Base-by-base conservation (phyloP, 2,888 invertebrate species). In the Chaetogeoica ovagalla region DNA sequence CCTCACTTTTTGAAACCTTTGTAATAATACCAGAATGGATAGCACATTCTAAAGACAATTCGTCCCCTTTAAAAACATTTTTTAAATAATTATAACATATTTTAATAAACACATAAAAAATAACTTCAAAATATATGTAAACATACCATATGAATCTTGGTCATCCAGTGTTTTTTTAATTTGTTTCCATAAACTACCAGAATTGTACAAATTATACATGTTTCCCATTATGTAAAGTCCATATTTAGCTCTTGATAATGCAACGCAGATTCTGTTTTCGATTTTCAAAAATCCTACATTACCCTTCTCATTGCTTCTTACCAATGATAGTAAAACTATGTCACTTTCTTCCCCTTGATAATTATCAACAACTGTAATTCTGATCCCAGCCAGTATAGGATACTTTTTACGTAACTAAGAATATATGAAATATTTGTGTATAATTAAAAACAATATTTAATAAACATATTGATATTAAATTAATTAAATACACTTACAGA, bases 331-430 rank as follows among this genome's bases (percentile, higher is more conserved):
- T 83, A 95, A 88, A 74, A 94, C 91, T 84, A 94, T 93, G 85
- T 91, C 90, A 85, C 90, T 91, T 87, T 94, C 94, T 84, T 93
- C 91, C 0, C 94, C 94, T 87, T 94, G 94, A 84, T 90, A 94
- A 85, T 92, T 93, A 85, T 94, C 94, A 1, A 94, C 91, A 0
- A 91, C 90, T 0, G 90, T 89, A 30, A 93, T 89, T 82, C 89
- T 87, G 9, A 93, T 88, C 60, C 89, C 88, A 48, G 86, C 84
- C 7, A 90, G 86, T 1, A 86, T 82, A 2, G 83, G 74, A 70
- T 81, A n/a, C 3, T 73, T 59, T 60, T 74, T 81, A 70, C n/a
- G n/a, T 43, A 81, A 52, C 81, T 77, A 48, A 15, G 48, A 62
- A n/a, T 21, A 21, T 39, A 66, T 19, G 48, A 60, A 63, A 21